These are phyloP conservation scores for Rhegmatorhina hoffmannsi DNA, from an alignment of 2,113 vertebrate genomes.

Conservation along the genomic window DNA sequence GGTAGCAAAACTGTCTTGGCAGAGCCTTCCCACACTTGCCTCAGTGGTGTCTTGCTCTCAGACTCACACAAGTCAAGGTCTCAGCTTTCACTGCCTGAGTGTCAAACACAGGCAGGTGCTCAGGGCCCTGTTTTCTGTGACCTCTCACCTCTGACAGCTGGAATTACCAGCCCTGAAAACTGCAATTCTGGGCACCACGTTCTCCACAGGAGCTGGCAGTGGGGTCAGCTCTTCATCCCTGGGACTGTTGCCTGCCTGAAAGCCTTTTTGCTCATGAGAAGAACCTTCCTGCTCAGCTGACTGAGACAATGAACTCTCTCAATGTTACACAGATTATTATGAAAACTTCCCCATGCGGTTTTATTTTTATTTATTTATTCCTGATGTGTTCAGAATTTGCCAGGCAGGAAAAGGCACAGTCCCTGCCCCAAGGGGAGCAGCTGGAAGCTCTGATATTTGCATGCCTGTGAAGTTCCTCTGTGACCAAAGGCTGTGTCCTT, in stretches of 20 bases:
- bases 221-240: neutral
- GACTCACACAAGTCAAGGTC: neutral
- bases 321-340: neutral
- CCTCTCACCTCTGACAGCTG: neutral
- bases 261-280: neutral
- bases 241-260: neutral
- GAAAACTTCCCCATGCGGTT: neutral
- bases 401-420: conserved; percentile 2
- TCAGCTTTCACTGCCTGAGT: neutral
- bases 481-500: conserved; percentile 9
- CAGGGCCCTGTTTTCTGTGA: neutral
- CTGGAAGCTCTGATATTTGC: conserved; percentile 1
- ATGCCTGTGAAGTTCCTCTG: conserved; percentile 5
- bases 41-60: neutral
- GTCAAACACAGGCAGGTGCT: neutral
- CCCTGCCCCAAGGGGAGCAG: neutral
- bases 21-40: neutral
- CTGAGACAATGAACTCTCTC: neutral
- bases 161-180: neutral
- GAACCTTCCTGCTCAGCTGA: neutral
- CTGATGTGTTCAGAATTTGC: neutral
- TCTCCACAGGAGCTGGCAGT: accelerated
- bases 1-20: conserved; percentile 5
- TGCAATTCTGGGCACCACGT: neutral
- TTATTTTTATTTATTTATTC: conserved; percentile 30